Base-by-base conservation (phyloP, 1,140 invertebrate species). In the Solenopsis invicta region DNA sequence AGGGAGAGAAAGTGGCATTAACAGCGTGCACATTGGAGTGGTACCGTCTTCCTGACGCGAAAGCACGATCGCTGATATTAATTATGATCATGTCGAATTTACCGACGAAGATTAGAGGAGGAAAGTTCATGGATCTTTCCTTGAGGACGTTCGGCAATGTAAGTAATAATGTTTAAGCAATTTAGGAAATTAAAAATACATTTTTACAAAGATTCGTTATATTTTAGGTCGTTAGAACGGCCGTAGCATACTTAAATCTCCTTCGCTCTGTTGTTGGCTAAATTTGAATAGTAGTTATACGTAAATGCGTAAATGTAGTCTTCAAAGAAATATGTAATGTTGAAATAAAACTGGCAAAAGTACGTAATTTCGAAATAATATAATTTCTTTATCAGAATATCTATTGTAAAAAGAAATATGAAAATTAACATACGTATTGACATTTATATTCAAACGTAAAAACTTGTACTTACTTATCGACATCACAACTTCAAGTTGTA, bases 231-330 rank as follows among this genome's bases (percentile, higher is more conserved):
- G 72, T 92, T 29, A 92, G 89, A 66, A 89, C 88, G 52, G 84
- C 88, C 18, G 87, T 87, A 41, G 85, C 90, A 8, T 91, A 92
- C 82, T 87, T 91, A 12, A 90, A 91, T 76, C 87, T 91, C 62
- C 41, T 90, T 64, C 87, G 88, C 81, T 87, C 91, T 41, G 69
- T 91, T 59, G 62, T 80, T 85, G 37, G 56, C 24, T 45, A 80
- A 87, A 29, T 48, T 66, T n/a, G 4, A 67, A 80, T 69, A 48
- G 16, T 69, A 48, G 16, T 13, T 4, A 61, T 50, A 1, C 12
- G 18, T 50, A 66, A 4, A 66, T 66, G 16, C 41, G 29, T 48
- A 78, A 78, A 64, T 34, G 12, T 69, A 69, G 21, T 69, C 21
- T n/a, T 34, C 5, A 64, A 50, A 34, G 6, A 50, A 78, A 78